Percentiles rank a stretch among this genome's conserved stretches.
These are phyloP conservation scores for Apamea epomidion DNA, from an alignment of 2,888 invertebrate species.

Conservation along the genomic window DNA sequence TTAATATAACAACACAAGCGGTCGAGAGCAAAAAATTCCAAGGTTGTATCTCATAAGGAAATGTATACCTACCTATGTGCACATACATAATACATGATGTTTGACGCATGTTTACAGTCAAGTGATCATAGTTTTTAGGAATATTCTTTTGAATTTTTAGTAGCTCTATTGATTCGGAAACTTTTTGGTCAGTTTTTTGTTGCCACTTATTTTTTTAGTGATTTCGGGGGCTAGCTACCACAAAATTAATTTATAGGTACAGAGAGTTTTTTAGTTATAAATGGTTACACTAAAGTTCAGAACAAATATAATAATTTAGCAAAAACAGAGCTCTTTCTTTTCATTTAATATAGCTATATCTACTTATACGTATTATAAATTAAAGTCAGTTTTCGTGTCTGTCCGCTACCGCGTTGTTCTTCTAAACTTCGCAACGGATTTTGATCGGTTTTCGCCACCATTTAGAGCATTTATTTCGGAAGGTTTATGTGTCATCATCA, in stretches of 20 bases:
- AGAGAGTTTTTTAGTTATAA: not conserved
- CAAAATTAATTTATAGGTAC: not conserved
- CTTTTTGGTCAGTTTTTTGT: not conserved
- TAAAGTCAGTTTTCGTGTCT: too few relatives aligned
- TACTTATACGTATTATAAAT: too few relatives aligned
- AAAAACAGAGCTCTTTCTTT: too few relatives aligned
- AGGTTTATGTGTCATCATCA: too few relatives aligned
- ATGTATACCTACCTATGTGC: constrained; percentile 15
- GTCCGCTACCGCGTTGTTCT: too few relatives aligned
- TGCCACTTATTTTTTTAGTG: not conserved
- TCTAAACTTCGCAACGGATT: too few relatives aligned
- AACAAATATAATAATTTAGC: not conserved
- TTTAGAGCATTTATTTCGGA: too few relatives aligned
- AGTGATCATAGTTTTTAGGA: constrained; percentile 3
- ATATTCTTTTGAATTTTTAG: constrained; percentile 8
- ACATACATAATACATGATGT: not conserved
- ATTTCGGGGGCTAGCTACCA: too few relatives aligned
- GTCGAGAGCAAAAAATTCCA: constrained; percentile 46
- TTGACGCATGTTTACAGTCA: constrained; percentile 7
- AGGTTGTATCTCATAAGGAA: constrained; percentile 53
- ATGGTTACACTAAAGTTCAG: not conserved
- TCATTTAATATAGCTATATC: too few relatives aligned
- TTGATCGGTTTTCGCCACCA: too few relatives aligned
- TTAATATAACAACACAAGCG: constrained; percentile 14
- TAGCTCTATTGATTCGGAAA: too few relatives aligned